Base-by-base conservation (phyloP, 2,888 invertebrate genomes). In the Ophioninae sp. region DNA sequence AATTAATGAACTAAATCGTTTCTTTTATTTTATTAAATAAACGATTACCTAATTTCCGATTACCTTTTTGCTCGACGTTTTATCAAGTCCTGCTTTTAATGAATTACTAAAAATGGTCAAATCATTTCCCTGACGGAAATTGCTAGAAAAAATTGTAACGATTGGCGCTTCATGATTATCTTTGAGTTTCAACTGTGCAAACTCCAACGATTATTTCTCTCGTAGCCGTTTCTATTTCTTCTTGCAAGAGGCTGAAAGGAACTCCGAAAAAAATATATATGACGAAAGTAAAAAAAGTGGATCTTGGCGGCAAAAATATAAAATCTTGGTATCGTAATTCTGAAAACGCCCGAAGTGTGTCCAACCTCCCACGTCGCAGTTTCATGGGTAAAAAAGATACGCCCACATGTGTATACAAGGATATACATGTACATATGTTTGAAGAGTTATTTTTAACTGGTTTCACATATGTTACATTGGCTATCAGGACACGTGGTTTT, bases 241-340 rank as follows among this genome's bases (percentile, higher is more conserved):
- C 23, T 13, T n/a, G 39, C 21, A 65, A 17, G 10, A 41, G 20
- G 17, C 70, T 61, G 39, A 62, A 62, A 30, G 20, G 10, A 21
- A 30, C 65, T 37, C 2, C 37, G 17, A 57, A 44, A 44, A 30
- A 68, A 50, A 5, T 20, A 65, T 39, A n/a, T 57, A 39, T 61
- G 68, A 69, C 17, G 57, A 81, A 50, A 59, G 59, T 13, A 20
- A 72, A 65, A 67, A 50, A 62, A 10, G 7, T 1, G 20, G 10
- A 17, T 3, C 8, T 44, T 39, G 8, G 21, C 17, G 6, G n/a
- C 23, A 30, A 78, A 78, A 70, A 73, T 73, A 50, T 7, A 7
- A 56, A 7, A 67, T 65, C 64, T 21, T 39, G 79, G 59, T 70
- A 79, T 68, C 30, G 39, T 79, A 75, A 70, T 65, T 67, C 56